Percentiles rank a stretch among this genome's conserved stretches.
Conservation (phyloP, 2,113 vertebrate species). For the Pygoscelis antarcticus region DNA sequence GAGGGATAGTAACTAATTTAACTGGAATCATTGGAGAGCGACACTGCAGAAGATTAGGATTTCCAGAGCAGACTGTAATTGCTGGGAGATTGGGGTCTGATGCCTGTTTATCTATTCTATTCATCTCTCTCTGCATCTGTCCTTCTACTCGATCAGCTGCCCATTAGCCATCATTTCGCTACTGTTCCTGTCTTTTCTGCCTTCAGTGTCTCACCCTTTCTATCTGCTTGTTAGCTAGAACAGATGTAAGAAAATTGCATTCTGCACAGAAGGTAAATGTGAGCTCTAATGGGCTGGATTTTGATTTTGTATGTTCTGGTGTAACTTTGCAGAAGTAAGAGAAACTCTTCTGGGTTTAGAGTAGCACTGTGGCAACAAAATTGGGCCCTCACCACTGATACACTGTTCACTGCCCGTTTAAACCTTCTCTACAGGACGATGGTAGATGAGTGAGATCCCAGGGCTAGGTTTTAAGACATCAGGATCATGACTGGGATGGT, state of each 20-base stretch:
- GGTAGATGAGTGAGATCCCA: not conserved
- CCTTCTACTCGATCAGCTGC: slow-evolving; percentile 31
- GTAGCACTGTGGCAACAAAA: not conserved
- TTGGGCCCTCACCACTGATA: not conserved
- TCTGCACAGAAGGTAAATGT: slow-evolving; percentile 21
- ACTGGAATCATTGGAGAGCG: slow-evolving; percentile 53
- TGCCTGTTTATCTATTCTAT: slow-evolving; percentile 53
- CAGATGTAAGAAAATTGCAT: slow-evolving; percentile 34
- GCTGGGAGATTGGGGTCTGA: slow-evolving; percentile 48
- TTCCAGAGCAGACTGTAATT: slow-evolving; percentile 46
- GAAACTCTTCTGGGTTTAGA: not conserved
- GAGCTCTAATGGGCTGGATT: not conserved
- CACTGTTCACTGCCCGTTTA: not conserved
- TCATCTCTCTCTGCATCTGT: slow-evolving; percentile 61
- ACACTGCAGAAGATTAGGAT: slow-evolving; percentile 56
- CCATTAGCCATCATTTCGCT: slow-evolving; percentile 45
- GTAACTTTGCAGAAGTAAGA: not conserved
- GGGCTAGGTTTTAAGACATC: not conserved
- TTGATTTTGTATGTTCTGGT: not conserved
- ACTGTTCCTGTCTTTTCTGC: not conserved
- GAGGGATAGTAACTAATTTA: slow-evolving; percentile 66
- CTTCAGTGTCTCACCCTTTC: slow-evolving; percentile 31
- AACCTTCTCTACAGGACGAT: not conserved
- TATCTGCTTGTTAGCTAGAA: slow-evolving; percentile 21
- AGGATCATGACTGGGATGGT: rapidly evolving